These are phyloP conservation scores for Pseudopodoces humilis DNA, from an alignment of 2,113 vertebrate genomes.

Conservation along the genomic window DNA sequence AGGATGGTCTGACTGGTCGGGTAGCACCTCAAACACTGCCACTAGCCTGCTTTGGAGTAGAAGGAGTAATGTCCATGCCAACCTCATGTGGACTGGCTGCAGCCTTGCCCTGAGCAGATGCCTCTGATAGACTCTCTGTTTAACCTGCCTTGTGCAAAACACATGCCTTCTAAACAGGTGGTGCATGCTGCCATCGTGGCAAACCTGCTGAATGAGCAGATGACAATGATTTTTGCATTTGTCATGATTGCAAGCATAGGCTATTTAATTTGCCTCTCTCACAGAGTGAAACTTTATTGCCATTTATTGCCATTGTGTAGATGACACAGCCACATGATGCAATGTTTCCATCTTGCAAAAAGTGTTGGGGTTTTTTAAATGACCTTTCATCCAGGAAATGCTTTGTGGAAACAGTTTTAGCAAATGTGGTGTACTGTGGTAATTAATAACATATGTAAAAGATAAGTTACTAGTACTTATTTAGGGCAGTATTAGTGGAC, in stretches of 20 bases:
- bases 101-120: neutral
- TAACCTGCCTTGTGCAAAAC: neutral
- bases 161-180: neutral
- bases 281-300: neutral
- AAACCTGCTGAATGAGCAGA: neutral
- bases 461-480: neutral
- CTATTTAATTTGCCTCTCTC: neutral
- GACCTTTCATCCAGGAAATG: neutral
- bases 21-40: neutral
- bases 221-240: neutral
- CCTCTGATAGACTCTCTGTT: neutral
- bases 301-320: neutral
- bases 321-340: neutral
- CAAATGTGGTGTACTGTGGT: neutral
- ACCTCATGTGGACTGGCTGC: accelerated
- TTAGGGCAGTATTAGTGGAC: neutral
- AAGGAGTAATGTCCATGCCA: neutral
- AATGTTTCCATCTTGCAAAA: neutral
- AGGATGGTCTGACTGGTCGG: neutral
- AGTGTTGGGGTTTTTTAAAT: neutral
- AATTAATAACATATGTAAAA: neutral
- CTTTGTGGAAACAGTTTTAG: neutral
- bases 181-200: neutral
- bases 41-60: neutral
- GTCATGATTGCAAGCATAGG: neutral